phyloP scores from a whole-genome alignment of 2,113 vertebrate species.

The Australoheros scitulus region DNA sequence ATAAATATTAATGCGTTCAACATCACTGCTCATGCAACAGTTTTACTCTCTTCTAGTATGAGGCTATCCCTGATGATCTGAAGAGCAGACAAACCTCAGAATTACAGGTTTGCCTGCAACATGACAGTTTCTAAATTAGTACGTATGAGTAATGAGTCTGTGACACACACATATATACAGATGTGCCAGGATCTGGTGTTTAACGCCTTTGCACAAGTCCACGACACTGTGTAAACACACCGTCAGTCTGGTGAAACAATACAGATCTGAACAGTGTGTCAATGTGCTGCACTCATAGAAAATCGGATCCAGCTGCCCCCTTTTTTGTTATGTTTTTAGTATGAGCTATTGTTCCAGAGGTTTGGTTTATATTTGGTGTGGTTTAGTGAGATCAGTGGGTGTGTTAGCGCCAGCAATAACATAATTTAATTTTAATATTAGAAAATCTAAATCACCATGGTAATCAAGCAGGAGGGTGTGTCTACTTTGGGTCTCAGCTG shows the following conservation, averaged over 20 bases:
- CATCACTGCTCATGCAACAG: too few species aligned
- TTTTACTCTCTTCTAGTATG: not conserved
- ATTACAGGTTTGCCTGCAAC: slow-evolving; percentile 48
- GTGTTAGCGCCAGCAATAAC: slow-evolving; percentile 7
- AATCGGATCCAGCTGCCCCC: slow-evolving; percentile 42
- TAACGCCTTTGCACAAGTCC: slow-evolving; percentile 7
- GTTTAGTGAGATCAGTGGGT: slow-evolving; percentile 51
- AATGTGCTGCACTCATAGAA: not conserved
- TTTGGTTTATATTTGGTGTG: slow-evolving; percentile 42
- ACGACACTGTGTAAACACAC: slow-evolving; percentile 31
- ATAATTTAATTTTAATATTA: slow-evolving; percentile 27
- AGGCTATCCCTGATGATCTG: slow-evolving; percentile 52
- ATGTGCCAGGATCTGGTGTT: slow-evolving; percentile 20
- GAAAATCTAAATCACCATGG: not conserved
- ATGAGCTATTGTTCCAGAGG: slow-evolving; percentile 33
- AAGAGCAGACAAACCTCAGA: slow-evolving; percentile 61
- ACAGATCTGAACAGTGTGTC: slow-evolving; percentile 10
- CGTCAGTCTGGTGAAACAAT: not conserved
- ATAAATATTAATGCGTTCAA: too few species aligned
- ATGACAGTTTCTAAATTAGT: slow-evolving; percentile 56
- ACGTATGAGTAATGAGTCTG: slow-evolving; percentile 49
- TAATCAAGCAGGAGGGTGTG: slow-evolving; percentile 20
- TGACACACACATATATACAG: slow-evolving; percentile 15
- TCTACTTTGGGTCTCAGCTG: slow-evolving; percentile 1
- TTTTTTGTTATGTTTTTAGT: slow-evolving; percentile 5